phyloP scores from a whole-genome alignment of 2,888 invertebrate genomes.

The Rhamnusium bicolor region DNA sequence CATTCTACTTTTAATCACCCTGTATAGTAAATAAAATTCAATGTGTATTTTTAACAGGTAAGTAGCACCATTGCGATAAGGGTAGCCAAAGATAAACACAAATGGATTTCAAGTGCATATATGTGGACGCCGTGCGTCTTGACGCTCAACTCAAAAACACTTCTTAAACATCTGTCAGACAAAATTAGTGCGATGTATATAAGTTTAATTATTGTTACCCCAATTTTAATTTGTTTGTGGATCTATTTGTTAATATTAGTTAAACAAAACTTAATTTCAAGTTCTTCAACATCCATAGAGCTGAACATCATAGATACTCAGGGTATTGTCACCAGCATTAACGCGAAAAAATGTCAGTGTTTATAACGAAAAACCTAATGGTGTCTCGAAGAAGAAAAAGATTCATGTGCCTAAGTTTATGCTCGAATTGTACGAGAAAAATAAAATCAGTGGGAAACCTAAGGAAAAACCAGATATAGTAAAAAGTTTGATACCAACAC shows the following conservation, averaged over 20 bases:
- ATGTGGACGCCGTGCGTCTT: conserved; percentile 56
- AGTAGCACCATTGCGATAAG: conserved; percentile 48
- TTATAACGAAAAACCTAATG: conserved; percentile 14
- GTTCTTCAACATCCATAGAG: conserved; percentile 50
- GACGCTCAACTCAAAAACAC: conserved; percentile 57
- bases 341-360: conserved; percentile 13
- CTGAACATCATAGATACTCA: conserved; percentile 52
- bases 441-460: conserved; percentile 57
- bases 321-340: conserved; percentile 29
- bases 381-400: conserved; percentile 44
- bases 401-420: conserved; percentile 69
- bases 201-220: conserved; percentile 50
- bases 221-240: conserved; percentile 54
- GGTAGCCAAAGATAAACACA: conserved; percentile 51
- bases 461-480: conserved; percentile 65
- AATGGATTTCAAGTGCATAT: conserved; percentile 66
- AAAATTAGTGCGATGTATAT: conserved; percentile 47
- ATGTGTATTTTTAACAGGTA: conserved; percentile 33
- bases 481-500: conserved; percentile 67
- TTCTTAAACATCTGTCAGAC: conserved; percentile 28
- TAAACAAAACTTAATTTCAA: conserved; percentile 44
- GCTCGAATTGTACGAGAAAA: conserved; percentile 68
- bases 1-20: neutral
- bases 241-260: conserved; percentile 52
- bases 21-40: neutral